Percentiles rank a stretch among this genome's conserved stretches.
Evolutionary conservation across 2,888 invertebrate species (phyloP).

Genomic region (Stenolophus ochropezus): DNA sequence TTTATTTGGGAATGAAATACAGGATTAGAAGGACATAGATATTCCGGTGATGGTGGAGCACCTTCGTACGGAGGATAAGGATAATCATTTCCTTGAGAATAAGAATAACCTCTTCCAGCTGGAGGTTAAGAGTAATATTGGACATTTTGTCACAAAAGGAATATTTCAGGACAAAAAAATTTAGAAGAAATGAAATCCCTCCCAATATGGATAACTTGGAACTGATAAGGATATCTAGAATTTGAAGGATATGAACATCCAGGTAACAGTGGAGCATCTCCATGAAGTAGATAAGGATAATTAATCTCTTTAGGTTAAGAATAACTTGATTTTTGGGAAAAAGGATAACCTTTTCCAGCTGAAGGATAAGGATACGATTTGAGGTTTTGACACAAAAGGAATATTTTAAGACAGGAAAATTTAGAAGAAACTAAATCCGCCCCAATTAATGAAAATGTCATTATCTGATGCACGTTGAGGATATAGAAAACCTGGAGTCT

Average conservation of each 20-base stretch:
- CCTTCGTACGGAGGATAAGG: slow-evolving; percentile 57
- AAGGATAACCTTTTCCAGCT: slow-evolving; percentile 54
- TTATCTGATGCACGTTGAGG: slow-evolving; percentile 8
- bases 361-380: slow-evolving; percentile 49
- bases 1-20: slow-evolving; percentile 57
- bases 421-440: slow-evolving; percentile 39
- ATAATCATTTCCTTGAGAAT: slow-evolving; percentile 60
- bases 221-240: too few species aligned
- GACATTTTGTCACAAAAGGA: too few species aligned
- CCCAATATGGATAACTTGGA: too few species aligned
- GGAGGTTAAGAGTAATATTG: too few species aligned
- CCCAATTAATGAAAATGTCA: slow-evolving; percentile 27
- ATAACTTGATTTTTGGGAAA: slow-evolving; percentile 46
- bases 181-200: too few species aligned
- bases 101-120: too few species aligned
- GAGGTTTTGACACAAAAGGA: too few species aligned
- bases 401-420: neutral
- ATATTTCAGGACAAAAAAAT: too few species aligned
- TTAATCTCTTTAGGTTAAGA: slow-evolving; percentile 60
- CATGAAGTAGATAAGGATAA: slow-evolving; percentile 59
- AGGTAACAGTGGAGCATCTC: slow-evolving; percentile 56
- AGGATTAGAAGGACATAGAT: slow-evolving; percentile 58
- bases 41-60: slow-evolving; percentile 57
- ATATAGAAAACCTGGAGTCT: slow-evolving; percentile 33
- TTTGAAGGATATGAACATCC: slow-evolving; percentile 58